Base-by-base conservation (phyloP, 2,888 invertebrate genomes). In the Cantharis nigra region DNA sequence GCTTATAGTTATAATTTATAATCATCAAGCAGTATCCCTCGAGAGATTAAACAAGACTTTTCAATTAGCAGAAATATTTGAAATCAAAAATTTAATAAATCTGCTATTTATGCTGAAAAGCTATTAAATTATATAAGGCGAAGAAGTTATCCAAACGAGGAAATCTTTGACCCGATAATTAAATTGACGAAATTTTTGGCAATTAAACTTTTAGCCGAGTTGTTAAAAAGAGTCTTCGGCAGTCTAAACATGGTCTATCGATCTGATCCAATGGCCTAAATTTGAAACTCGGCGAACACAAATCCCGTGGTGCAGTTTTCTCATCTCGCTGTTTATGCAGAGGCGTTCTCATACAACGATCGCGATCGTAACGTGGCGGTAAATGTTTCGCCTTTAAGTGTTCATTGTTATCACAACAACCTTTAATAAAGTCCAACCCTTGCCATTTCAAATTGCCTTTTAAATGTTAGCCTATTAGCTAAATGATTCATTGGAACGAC, bases 261-360 rank as follows among this genome's bases (percentile, higher is more conserved):
- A 83, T 83, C 82, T 81, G 81, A 79, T 80, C 82, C 81, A 20
- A 83, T 77, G 83, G 83, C 80, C 83, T 83, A 80, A 84, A 76
- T 77, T 77, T 71, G 23, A 49, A 70, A 77, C 74, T 74, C 77
- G 71, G 74, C 71, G 71, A 70, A 77, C 70, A 18, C 74, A 69
- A 49, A 70, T 70, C 65, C 65, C 65, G 23, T 67, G 26, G 10
- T 23, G 65, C 65, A 67, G 65, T 26, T 20, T 67, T 67, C 65
- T 26, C 65, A 23, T 67, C 65, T 67, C 65, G 65, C 65, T 67
- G 13, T 67, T 67, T 49, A 49, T 13, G n/a, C 33, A 49, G 33
- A n/a, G 33, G 33, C 33, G 33, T 49, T 49, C 33, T 5, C 65
- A 23, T 23, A 67, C 65, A 67, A 67, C 20, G 20, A 67, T 23